phyloP scores from a whole-genome alignment of 2,888 invertebrate species.

The Hypselothyrea guttata region DNA sequence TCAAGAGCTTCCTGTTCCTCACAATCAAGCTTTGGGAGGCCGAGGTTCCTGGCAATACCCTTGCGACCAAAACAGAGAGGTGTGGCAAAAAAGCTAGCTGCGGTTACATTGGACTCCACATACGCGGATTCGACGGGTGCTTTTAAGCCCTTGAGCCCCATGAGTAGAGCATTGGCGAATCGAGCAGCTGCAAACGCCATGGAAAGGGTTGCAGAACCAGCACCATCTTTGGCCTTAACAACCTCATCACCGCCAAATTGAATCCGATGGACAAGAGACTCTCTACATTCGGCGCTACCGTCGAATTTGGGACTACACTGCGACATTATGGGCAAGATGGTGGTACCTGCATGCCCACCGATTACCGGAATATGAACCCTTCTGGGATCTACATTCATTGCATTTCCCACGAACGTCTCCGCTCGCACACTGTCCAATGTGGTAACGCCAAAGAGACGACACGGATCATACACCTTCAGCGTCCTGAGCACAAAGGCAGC shows the following conservation, averaged over 20 bases:
- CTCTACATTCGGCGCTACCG: conserved; percentile 89
- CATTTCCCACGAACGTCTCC: conserved; percentile 93
- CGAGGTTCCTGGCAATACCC: conserved; percentile 95
- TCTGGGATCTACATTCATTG: conserved; percentile 91
- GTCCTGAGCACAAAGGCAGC: conserved; percentile 93
- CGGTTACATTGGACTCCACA: conserved; percentile 92
- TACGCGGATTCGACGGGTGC: conserved; percentile 95
- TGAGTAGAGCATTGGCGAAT: conserved; percentile 90
- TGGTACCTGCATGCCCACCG: conserved; percentile 98
- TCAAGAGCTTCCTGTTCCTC: conserved; percentile 90
- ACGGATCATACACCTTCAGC: conserved; percentile 91
- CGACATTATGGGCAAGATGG: conserved; percentile 97
- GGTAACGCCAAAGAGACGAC: conserved; percentile 95
- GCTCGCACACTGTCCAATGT: conserved; percentile 97
- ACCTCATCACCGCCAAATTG: conserved; percentile 98
- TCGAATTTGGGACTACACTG: conserved; percentile 91
- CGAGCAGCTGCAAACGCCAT: conserved; percentile 98
- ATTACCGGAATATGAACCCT: conserved; percentile 93
- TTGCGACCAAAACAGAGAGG: conserved; percentile 88
- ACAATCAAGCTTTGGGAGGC: conserved; percentile 89
- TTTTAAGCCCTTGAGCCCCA: conserved; percentile 88
- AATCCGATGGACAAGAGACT: conserved; percentile 92
- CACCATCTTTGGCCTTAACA: conserved; percentile 95
- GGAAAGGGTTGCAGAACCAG: conserved; percentile 97
- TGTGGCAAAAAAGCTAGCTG: conserved; percentile 94